Conservation (phyloP, 2,113 vertebrate species). For the Ibidorhyncha struthersii region DNA sequence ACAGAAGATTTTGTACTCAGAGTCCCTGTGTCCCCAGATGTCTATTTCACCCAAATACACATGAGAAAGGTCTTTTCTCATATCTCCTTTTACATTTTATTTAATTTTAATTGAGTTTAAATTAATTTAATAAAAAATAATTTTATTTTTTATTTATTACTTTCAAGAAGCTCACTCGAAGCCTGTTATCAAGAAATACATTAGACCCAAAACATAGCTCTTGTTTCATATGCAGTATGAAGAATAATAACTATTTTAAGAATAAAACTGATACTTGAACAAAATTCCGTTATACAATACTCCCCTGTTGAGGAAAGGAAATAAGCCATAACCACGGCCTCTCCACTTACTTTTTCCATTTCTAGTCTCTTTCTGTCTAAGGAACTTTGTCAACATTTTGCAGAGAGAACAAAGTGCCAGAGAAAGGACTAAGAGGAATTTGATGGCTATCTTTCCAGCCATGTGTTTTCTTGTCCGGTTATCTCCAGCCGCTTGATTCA, state of each 20-base stretch:
- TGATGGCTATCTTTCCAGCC: slow-evolving; percentile 39
- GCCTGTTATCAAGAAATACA: neutral
- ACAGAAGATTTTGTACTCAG: neutral
- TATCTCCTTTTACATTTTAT: neutral
- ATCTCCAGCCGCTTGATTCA: neutral
- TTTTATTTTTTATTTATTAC: neutral
- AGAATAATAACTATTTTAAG: slow-evolving; percentile 60
- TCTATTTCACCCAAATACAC: neutral
- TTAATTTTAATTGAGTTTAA: neutral
- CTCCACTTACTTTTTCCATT: slow-evolving; percentile 58
- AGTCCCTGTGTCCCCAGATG: neutral
- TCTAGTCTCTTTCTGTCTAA: slow-evolving; percentile 13
- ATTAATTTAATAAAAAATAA: neutral
- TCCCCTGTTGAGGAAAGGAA: slow-evolving; percentile 39
- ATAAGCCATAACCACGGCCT: neutral
- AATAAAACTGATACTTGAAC: slow-evolving; percentile 40
- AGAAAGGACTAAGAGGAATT: slow-evolving; percentile 32
- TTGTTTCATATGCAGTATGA: slow-evolving; percentile 35
- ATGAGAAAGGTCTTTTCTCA: neutral
- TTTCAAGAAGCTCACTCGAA: neutral
- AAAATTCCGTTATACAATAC: slow-evolving; percentile 52
- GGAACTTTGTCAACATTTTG: slow-evolving; percentile 28
- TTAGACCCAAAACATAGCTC: neutral
- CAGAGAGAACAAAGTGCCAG: neutral
- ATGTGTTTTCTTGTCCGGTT: neutral